phyloP scores from a whole-genome alignment of 2,113 vertebrate species.

The Emydura subglobosa region DNA sequence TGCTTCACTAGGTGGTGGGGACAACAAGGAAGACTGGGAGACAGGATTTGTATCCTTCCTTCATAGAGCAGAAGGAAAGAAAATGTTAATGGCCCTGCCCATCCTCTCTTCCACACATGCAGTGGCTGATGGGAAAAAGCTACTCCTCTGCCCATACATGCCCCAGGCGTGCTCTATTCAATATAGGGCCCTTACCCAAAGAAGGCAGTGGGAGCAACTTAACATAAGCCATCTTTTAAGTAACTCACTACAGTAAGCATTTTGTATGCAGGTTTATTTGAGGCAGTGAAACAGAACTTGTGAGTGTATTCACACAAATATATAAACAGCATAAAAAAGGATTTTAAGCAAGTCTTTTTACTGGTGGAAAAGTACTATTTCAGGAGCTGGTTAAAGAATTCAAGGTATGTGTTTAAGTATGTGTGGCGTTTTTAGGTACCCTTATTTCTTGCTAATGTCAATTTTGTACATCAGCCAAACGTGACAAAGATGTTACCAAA shows the following conservation, averaged over 20 bases:
- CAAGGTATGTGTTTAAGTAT: neutral
- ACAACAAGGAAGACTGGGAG: neutral
- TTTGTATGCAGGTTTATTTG: neutral
- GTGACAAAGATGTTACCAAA: neutral
- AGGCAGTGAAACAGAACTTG: neutral
- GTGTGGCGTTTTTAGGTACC: neutral
- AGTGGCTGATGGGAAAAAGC: neutral
- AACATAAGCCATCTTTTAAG: no score
- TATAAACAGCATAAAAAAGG: neutral
- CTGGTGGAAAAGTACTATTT: neutral
- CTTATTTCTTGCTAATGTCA: neutral
- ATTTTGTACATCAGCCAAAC: neutral
- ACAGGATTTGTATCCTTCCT: neutral
- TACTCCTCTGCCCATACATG: neutral
- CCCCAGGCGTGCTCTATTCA: neutral
- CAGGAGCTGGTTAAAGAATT: neutral
- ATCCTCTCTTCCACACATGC: neutral
- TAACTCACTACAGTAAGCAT: neutral
- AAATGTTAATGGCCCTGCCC: neutral
- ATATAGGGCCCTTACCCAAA: neutral
- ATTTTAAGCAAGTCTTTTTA: neutral
- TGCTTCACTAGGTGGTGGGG: neutral
- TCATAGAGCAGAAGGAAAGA: neutral
- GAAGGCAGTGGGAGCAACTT: neutral
- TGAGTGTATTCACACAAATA: neutral